Evolutionary conservation across 92 coral and sea anemone genomes (phyloP).

Genomic region (Metridium senile): DNA sequence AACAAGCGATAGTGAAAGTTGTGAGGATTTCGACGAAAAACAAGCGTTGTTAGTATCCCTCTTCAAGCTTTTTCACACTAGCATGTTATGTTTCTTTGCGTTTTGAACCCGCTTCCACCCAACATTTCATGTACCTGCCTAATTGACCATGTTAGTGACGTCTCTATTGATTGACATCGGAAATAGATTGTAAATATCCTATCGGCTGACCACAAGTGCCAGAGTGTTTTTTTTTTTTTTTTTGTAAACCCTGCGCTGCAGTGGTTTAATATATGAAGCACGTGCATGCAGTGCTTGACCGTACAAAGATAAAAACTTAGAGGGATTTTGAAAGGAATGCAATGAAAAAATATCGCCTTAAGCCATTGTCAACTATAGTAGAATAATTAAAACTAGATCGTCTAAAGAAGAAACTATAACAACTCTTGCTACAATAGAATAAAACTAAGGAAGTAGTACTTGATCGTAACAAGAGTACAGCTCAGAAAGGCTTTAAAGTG

Average conservation of each 20-base stretch:
- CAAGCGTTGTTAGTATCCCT: neutral
- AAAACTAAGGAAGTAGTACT: no score
- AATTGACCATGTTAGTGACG: slow-evolving; percentile 1
- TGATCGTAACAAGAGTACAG: no score
- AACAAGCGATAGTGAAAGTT: neutral
- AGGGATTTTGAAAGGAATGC: neutral
- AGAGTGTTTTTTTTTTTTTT: neutral
- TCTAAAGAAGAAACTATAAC: no score
- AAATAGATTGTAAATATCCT: neutral
- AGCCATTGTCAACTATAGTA: neutral
- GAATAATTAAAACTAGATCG: no score
- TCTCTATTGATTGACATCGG: slow-evolving; percentile 9
- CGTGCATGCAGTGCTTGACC: no score
- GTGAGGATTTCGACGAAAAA: neutral
- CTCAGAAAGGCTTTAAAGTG: no score
- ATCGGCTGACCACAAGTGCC: neutral
- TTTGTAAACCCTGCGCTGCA: neutral
- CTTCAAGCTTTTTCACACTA: neutral
- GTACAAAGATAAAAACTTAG: neutral
- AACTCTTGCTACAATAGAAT: no score
- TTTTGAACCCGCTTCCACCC: neutral
- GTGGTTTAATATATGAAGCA: neutral
- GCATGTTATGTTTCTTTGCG: neutral
- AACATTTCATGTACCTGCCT: slow-evolving; percentile 11
- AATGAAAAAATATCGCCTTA: neutral